Conservation (phyloP, 2,113 vertebrate species). For the Colaptes auratus region DNA sequence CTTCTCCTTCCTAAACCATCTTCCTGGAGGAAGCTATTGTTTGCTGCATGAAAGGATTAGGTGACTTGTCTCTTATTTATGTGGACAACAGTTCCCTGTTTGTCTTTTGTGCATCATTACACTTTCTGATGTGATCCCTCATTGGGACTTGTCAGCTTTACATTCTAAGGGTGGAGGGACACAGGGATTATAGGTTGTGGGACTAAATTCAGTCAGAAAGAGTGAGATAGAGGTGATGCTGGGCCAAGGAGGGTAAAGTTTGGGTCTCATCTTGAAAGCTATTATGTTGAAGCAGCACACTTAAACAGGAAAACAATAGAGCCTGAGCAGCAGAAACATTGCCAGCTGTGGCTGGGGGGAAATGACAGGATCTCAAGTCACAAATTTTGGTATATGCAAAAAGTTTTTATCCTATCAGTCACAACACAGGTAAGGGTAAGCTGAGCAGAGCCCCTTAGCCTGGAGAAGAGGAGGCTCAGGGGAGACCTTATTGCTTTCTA, state of each 20-base stretch:
- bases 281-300: not conserved
- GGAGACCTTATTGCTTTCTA: no score
- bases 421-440: not conserved
- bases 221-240: not conserved
- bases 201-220: not conserved
- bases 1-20: not conserved
- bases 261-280: not conserved
- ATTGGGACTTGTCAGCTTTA: not conserved
- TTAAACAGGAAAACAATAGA: not conserved
- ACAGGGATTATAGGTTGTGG: not conserved
- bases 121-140: not conserved
- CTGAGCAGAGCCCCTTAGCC: not conserved
- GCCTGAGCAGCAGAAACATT: not conserved
- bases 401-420: not conserved
- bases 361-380: not conserved
- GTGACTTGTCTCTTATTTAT: not conserved
- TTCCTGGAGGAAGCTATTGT: not conserved
- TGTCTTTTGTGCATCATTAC: not conserved
- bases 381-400: not conserved
- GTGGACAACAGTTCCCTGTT: not conserved
- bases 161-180: not conserved
- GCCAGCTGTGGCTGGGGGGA: not conserved
- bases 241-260: not conserved
- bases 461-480: no score
- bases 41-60: not conserved